Evolutionary conservation across 2,113 vertebrate species (phyloP), one percentile per base, ranked within the genome.

Genomic region (Nesoenas mayeri): DNA sequence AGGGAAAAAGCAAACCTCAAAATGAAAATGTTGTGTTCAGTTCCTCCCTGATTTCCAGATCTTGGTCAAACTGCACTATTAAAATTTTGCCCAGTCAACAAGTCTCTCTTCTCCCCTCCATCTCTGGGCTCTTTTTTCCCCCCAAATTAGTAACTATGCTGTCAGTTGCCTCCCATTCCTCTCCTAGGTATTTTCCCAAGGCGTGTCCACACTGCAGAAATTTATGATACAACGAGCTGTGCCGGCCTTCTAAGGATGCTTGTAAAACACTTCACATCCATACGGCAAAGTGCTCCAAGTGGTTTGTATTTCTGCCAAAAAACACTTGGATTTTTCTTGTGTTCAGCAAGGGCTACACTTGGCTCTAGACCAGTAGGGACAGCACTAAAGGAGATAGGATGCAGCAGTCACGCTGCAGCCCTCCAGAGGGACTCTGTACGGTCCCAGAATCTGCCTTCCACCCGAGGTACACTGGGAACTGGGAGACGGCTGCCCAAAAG

Each of bases 241-340:
- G 79, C 90, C 2, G 79, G 88, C 28, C 91, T 96, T 84, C 94
- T 95, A 85, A 94, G 80, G 78, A 90, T 91, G 93, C 96, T 96
- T 96, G 93, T 96, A 96, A 96, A 97, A 96, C 93, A 95, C 92
- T 96, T 96, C 96, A 96, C 92, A 95, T 95, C 95, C 96, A 91
- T 86, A 96, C 8, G 78, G 92, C 92, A 69, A 97, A 96, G 96
- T 92, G 96, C 93, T 93, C 95, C 90, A 96, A 96, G 88, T 89
- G 93, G 88, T 94, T 92, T 97, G 96, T 79, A 51, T 66, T 96
- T 88, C 95, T 96, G 95, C 93, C 96, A 96, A 92, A 96, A 96
- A 95, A 88, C 95, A 93, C 93, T 96, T 77, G 86, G 95, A 96
- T 91, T 93, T 94, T 93, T 94, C 92, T 85, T 91, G 44, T 75